Conservation (phyloP, 2,888 invertebrate genomes). For the Abrostola triplasia region DNA sequence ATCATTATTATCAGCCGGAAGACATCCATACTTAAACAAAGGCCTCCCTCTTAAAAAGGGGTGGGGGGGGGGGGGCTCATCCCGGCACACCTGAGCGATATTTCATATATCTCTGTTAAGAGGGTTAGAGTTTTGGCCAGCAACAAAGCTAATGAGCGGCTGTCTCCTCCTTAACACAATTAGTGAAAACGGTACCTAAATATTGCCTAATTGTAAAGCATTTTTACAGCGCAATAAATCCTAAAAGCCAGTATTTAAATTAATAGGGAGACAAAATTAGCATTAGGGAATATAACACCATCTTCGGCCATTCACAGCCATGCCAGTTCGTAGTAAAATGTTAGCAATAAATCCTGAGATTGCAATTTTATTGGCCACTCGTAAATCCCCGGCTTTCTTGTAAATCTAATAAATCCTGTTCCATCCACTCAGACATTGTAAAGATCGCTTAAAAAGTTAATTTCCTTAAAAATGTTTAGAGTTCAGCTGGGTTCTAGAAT, state of each 20-base stretch:
- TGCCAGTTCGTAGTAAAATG: conserved; percentile 32
- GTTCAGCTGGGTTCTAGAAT: conserved; percentile 27
- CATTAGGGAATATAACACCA: conserved; percentile 41
- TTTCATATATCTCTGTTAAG: too few relatives aligned
- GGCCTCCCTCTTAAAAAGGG: too few relatives aligned
- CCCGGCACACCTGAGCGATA: too few relatives aligned
- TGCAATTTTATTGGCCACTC: conserved; percentile 59
- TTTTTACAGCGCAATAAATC: conserved; percentile 38
- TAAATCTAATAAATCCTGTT: conserved; percentile 62
- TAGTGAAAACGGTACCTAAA: neutral
- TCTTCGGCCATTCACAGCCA: conserved; percentile 16
- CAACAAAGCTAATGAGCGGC: too few relatives aligned
- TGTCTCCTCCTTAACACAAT: neutral
- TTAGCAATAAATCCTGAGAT: conserved; percentile 50
- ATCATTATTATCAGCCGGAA: too few relatives aligned
- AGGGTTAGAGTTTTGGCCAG: too few relatives aligned
- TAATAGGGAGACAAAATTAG: conserved; percentile 44
- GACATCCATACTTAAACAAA: too few relatives aligned
- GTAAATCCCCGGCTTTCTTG: conserved; percentile 58
- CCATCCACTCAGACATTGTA: conserved; percentile 49
- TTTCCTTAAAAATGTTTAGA: conserved; percentile 53
- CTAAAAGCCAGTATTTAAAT: conserved; percentile 31
- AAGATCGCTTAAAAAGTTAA: conserved; percentile 54
- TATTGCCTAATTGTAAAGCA: conserved; percentile 16
- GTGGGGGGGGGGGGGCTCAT: too few relatives aligned